Base-by-base conservation (phyloP, 2,797 vertebrate species). In the Novumbra hubbsi region DNA sequence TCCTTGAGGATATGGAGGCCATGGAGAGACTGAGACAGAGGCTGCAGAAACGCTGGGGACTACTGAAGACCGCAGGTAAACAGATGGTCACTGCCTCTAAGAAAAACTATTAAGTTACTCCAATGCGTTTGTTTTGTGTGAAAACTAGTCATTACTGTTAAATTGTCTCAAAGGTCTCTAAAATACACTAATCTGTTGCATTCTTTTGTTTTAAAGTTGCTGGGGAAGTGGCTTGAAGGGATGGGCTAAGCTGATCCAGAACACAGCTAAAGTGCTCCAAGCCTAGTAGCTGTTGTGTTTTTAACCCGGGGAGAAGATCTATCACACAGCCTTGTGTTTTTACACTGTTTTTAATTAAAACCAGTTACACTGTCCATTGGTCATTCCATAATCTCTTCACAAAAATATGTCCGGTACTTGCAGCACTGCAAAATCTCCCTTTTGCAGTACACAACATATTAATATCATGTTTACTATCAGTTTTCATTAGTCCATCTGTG, bases 21-120 rank as follows among this genome's bases (percentile, higher is more conserved):
- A 30, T 93, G 27, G 92, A 94, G 78, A 83, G 62, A 32, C 80
- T 92, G 50, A 89, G 90, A 76, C 48, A 21, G 21, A 85, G 72
- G 62, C 82, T 94, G 68, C 86, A 91, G 85, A 27, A 45, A 0
- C 76, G 87, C 50, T 94, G 94, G 93, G 88, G 86, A 38, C 81
- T 94, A 0, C 81, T 94, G 63, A 79, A 80, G 77, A 92, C 82
- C 0, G 84, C 86, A 83, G 87, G 92, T 92, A 68, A 81, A 72
- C 27, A 68, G 15, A 38, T 27, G 17, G 11, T 12, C 21, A 24
- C 30, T 63, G 19, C n/a, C 27, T 57, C 14, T 16, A 24, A 41
- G 34, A 11, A 4, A 60, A 24, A 2, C 21, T 27, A 60, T 60
- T 60, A 5, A 24, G 55, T 24, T 24, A 27, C 55, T 60, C 55